Conservation (phyloP, 2,888 invertebrate species). For the Lasius platythorax region DNA sequence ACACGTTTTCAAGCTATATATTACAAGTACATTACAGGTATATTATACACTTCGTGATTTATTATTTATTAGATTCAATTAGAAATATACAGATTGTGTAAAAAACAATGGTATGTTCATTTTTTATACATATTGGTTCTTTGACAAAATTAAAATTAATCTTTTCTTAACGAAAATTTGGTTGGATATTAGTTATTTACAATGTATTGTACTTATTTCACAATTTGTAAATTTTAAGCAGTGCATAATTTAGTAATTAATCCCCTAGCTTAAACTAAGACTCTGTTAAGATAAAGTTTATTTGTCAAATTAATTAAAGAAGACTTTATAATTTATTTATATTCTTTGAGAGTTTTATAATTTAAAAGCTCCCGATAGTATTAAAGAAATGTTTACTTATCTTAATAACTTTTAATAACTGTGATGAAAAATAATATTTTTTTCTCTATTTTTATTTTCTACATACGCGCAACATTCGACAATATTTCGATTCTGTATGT, state of each 20-base stretch:
- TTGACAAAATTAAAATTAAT: not conserved
- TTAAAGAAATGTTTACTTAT: not conserved
- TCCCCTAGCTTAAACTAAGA: not conserved
- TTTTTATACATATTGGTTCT: not conserved
- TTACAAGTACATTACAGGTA: not conserved
- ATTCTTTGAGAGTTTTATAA: not conserved
- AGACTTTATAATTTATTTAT: constrained; percentile 11
- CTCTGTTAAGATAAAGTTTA: not conserved
- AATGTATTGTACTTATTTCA: not conserved
- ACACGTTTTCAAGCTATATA: not conserved
- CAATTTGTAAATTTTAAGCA: constrained; percentile 1
- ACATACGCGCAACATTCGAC: not conserved
- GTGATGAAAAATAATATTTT: not conserved
- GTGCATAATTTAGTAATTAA: constrained; percentile 19
- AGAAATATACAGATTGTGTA: not conserved
- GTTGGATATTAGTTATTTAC: not conserved
- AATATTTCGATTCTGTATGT: not conserved
- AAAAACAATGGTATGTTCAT: not conserved
- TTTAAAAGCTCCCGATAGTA: not conserved
- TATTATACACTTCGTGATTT: not conserved
- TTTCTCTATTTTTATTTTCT: not conserved
- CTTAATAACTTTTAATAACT: not conserved
- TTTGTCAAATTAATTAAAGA: not conserved
- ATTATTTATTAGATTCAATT: not conserved
- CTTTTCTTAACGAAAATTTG: not conserved